Conservation (phyloP, 2,888 invertebrate genomes). For the Hirudinaria manillensis region DNA sequence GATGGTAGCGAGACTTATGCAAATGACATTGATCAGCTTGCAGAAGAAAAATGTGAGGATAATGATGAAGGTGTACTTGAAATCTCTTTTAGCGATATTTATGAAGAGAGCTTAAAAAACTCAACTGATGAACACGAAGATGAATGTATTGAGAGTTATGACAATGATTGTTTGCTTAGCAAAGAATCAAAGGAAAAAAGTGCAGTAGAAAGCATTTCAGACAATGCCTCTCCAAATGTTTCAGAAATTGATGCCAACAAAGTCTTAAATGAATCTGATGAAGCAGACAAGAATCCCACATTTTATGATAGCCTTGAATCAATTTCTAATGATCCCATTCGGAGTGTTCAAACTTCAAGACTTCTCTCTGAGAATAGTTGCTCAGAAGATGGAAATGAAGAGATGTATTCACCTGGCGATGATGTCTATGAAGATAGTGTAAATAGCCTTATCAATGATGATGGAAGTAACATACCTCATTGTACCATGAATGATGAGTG, state of each 20-base stretch:
- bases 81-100: not conserved
- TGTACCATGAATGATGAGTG: not conserved
- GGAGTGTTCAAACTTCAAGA: not conserved
- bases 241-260: not conserved
- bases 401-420: constrained; percentile 1
- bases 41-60: no score
- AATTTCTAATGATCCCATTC: not conserved
- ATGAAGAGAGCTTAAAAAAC: not conserved
- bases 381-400: constrained; percentile 6
- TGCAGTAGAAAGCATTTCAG: not conserved
- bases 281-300: not conserved
- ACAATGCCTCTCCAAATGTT: not conserved
- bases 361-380: not conserved
- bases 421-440: constrained; percentile 8
- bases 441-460: not conserved
- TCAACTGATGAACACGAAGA: not conserved
- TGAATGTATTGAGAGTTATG: not conserved
- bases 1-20: no score
- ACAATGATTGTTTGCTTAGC: not conserved
- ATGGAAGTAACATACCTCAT: not conserved
- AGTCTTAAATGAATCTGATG: not conserved
- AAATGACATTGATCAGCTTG: no score
- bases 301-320: not conserved
- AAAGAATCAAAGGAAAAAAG: not conserved
- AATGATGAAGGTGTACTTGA: no score